These are phyloP conservation scores for Drosophila putrida DNA, from an alignment of 2,888 invertebrate genomes.

Conservation along the genomic window DNA sequence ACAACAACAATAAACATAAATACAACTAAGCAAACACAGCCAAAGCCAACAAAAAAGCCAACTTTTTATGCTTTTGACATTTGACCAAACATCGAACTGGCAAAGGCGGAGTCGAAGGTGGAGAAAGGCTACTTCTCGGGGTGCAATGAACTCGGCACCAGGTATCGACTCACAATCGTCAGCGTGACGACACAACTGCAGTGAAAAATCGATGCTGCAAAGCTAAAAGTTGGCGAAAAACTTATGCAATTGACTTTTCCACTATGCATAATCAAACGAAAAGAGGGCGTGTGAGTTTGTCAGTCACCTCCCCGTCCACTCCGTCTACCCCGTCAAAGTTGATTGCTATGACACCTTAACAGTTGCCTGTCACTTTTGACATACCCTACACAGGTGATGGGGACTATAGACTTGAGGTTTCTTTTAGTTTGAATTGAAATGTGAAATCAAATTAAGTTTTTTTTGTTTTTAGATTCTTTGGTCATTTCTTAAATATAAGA, in stretches of 20 bases:
- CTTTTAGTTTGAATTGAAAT: background rate
- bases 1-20: constrained; percentile 18
- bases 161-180: constrained; percentile 31
- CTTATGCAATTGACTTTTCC: constrained; percentile 52
- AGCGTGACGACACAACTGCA: constrained; percentile 60
- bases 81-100: constrained; percentile 33
- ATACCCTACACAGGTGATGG: constrained; percentile 1
- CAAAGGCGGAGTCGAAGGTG: constrained; percentile 6
- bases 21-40: constrained; percentile 20
- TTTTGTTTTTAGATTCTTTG: background rate
- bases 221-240: constrained; percentile 37
- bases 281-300: constrained; percentile 52
- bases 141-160: constrained; percentile 43
- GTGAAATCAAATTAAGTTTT: background rate
- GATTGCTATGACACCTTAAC: constrained; percentile 30
- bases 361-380: constrained; percentile 11
- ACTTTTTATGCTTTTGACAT: constrained; percentile 43
- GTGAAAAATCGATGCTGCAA: constrained; percentile 56
- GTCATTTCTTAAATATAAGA: too few relatives aligned
- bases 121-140: background rate
- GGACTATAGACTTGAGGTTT: background rate
- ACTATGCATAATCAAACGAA: constrained; percentile 48
- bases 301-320: constrained; percentile 29
- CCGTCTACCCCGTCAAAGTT: constrained; percentile 22
- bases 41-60: constrained; percentile 20